These are phyloP conservation scores for Agrochola lychnidis DNA, from an alignment of 2,888 invertebrate genomes.

Conservation along the genomic window DNA sequence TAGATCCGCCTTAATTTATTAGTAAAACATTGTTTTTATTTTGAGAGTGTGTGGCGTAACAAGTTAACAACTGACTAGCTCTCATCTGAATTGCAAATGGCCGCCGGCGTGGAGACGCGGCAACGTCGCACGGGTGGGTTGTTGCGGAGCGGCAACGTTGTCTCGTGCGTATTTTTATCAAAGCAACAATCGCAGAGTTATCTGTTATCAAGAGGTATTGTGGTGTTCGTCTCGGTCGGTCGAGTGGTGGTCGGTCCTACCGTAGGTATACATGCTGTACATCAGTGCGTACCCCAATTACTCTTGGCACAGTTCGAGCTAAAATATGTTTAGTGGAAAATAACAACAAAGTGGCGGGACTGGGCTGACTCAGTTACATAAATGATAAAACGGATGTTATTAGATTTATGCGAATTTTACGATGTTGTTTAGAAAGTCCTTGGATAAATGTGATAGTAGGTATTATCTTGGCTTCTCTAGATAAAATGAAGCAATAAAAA, in stretches of 20 bases:
- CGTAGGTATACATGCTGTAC: constrained; percentile 19
- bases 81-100: constrained; percentile 87
- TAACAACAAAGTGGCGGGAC: constrained; percentile 66
- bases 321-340: constrained; percentile 50
- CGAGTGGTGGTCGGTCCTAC: constrained; percentile 34
- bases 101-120: constrained; percentile 74
- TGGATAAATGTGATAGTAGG: constrained; percentile 13
- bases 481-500: background rate
- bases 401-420: constrained; percentile 55
- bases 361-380: constrained; percentile 62
- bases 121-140: constrained; percentile 77
- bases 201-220: constrained; percentile 78
- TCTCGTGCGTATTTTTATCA: constrained; percentile 86
- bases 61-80: constrained; percentile 71
- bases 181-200: constrained; percentile 75
- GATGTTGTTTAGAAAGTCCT: constrained; percentile 53
- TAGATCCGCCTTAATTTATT: constrained; percentile 74
- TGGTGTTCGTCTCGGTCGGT: constrained; percentile 63
- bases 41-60: constrained; percentile 84
- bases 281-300: constrained; percentile 36
- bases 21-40: constrained; percentile 85
- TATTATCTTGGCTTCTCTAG: constrained; percentile 27
- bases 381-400: constrained; percentile 50
- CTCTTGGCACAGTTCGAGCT: constrained; percentile 52
- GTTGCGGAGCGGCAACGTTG: constrained; percentile 80